These are phyloP conservation scores for Ianthella basta DNA, from an alignment of 37 sponge, comb jelly and placozoan species.

Conservation along the genomic window DNA sequence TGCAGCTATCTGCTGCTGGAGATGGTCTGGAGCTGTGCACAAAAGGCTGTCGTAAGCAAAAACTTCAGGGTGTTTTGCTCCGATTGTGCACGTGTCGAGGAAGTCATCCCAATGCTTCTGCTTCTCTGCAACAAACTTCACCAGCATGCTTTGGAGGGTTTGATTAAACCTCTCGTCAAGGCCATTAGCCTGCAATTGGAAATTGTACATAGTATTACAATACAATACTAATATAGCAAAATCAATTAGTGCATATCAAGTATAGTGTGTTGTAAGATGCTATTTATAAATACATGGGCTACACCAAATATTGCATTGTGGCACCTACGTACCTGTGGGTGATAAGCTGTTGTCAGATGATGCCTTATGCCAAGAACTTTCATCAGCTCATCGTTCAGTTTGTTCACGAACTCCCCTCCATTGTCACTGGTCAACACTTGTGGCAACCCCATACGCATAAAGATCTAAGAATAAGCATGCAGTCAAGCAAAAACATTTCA, in stretches of 20 bases:
- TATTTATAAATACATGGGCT: too few species aligned
- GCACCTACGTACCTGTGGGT: conserved; percentile 73
- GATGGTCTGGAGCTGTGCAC: not conserved
- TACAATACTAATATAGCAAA: too few species aligned
- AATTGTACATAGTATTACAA: too few species aligned
- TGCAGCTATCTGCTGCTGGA: conserved; percentile 34
- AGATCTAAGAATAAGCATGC: conserved; percentile 59
- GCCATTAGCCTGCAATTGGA: too few species aligned
- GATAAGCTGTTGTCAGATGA: conserved; percentile 63
- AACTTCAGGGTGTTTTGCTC: conserved; percentile 22
- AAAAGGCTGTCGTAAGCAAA: conserved; percentile 29
- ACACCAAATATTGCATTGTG: too few species aligned
- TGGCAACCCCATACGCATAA: conserved; percentile 69
- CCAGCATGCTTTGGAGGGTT: too few species aligned
- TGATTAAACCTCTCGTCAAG: too few species aligned
- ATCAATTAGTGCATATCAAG: too few species aligned
- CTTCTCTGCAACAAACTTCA: too few species aligned
- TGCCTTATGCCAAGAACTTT: conserved; percentile 40
- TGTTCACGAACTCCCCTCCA: conserved; percentile 57
- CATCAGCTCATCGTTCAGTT: conserved; percentile 49
- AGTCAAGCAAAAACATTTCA: too few species aligned
- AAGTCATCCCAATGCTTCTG: too few species aligned
- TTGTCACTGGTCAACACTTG: conserved; percentile 57
- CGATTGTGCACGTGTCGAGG: conserved; percentile 13
- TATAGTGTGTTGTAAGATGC: too few species aligned